Evolutionary conservation across 2,113 vertebrate species (phyloP), one percentile per base, ranked within the genome.

Genomic region (Spheniscus mendiculus): DNA sequence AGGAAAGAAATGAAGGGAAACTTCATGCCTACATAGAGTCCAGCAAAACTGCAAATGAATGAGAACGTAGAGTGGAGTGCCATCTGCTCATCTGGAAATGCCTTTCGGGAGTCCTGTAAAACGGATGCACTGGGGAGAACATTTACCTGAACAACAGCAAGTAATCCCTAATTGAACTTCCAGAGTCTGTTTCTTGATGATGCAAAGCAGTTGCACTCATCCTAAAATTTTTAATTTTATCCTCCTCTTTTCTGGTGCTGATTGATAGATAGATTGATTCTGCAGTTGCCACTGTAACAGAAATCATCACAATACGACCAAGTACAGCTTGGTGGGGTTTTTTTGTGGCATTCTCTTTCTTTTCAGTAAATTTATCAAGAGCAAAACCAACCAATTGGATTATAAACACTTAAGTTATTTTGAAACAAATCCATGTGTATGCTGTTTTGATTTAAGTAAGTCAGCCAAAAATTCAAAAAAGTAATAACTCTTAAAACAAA

Each of bases 131-230:
- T 94, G 96, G 92, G 95, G 92, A 95, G 93, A 90, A 88, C 76
- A 65, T 97, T 97, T 93, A 97, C 87, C 93, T 96, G 66, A 97
- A 92, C 86, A 97, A 45, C 56, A 80, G 42, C 47, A 94, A 95
- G 65, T 73, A 97, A 96, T 97, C 92, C 95, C 94, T 97, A 97
- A 92, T 62, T 91, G 89, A 98, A 94, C 83, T 89, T 97, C 93
- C 95, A 96, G 96, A 97, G 15, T 30, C 97, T 94, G 82, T 62
- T 97, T 90, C 98, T 96, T 93, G 93, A 93, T 50, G 90, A 93
- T 87, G 83, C 91, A 97, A 97, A 97, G 92, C 55, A 93, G 87
- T 96, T 96, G 87, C 88, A 92, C 59, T 92, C 93, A 91, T 97
- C 59, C 91, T 97, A 92, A 93, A 86, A 85, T 88, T 96, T 97